Conservation (phyloP, 2,888 invertebrate genomes). For the Oasisia sp. region DNA sequence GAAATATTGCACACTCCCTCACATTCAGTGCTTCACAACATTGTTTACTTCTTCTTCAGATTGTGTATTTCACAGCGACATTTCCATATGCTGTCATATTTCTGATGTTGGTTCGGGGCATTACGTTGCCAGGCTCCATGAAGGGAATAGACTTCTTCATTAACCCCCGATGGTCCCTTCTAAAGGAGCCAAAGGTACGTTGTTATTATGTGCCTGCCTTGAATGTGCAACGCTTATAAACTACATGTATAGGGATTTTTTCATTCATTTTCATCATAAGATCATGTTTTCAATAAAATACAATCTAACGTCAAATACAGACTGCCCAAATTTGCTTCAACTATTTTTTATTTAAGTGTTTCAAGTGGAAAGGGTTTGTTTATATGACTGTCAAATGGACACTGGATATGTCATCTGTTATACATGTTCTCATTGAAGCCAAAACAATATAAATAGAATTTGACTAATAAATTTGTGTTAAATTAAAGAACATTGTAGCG, state of each 20-base stretch:
- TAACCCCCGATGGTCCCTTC: constrained; percentile 38
- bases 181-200: constrained; percentile 34
- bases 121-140: constrained; percentile 81
- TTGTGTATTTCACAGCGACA: constrained; percentile 92
- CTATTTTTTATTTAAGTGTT: not conserved
- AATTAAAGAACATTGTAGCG: not conserved
- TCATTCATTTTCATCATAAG: no score
- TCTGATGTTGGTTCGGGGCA: constrained; percentile 85
- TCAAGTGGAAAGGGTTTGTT: constrained; percentile 6
- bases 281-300: no score
- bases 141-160: constrained; percentile 39
- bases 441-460: no score
- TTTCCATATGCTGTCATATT: constrained; percentile 89
- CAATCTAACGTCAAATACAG: no score
- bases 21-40: not conserved
- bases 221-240: not conserved
- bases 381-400: not conserved
- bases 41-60: constrained; percentile 64
- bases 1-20: no score
- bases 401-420: not conserved
- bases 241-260: not conserved
- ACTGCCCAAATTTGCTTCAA: not conserved
- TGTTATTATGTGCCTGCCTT: not conserved
- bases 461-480: constrained; percentile 13
- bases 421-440: not conserved